Evolutionary conservation across 2,888 invertebrate species (phyloP).

Genomic region (Nomada ferruginata): DNA sequence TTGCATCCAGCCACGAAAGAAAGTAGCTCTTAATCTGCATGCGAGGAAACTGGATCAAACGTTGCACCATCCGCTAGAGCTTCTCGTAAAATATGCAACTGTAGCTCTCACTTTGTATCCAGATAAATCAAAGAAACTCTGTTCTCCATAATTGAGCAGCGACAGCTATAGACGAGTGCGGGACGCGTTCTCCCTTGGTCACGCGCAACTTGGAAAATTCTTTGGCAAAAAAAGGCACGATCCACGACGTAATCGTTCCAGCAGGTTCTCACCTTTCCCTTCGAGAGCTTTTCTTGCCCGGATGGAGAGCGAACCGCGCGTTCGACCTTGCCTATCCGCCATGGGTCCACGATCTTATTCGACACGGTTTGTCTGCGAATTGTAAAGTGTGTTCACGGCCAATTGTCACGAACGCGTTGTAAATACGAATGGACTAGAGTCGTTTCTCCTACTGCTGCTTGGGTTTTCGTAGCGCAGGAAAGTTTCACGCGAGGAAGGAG

Average conservation of each 20-base stretch:
- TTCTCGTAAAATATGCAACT: neutral
- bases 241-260: slow-evolving; percentile 25
- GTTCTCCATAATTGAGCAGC: neutral
- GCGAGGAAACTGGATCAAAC: slow-evolving; percentile 6
- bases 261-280: slow-evolving; percentile 26
- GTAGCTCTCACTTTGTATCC: neutral
- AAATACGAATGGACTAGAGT: slow-evolving; percentile 22
- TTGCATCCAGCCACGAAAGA: slow-evolving; percentile 6
- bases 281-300: neutral
- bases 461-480: slow-evolving; percentile 17
- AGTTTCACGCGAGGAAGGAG: neutral
- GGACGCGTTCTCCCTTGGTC: slow-evolving; percentile 2
- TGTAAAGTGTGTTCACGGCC: slow-evolving; percentile 11
- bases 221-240: slow-evolving; percentile 7
- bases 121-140: neutral
- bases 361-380: slow-evolving; percentile 43
- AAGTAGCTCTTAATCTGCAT: neutral
- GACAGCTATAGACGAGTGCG: neutral
- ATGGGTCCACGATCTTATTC: slow-evolving; percentile 46
- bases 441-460: neutral
- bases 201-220: slow-evolving; percentile 37
- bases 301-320: slow-evolving; percentile 12
- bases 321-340: slow-evolving; percentile 60
- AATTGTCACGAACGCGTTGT: slow-evolving; percentile 4
- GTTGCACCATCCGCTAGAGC: neutral